Percentiles rank a stretch among this genome's conserved stretches.
These are phyloP conservation scores for Pygoscelis adeliae DNA, from an alignment of 2,113 vertebrate species.

Conservation along the genomic window DNA sequence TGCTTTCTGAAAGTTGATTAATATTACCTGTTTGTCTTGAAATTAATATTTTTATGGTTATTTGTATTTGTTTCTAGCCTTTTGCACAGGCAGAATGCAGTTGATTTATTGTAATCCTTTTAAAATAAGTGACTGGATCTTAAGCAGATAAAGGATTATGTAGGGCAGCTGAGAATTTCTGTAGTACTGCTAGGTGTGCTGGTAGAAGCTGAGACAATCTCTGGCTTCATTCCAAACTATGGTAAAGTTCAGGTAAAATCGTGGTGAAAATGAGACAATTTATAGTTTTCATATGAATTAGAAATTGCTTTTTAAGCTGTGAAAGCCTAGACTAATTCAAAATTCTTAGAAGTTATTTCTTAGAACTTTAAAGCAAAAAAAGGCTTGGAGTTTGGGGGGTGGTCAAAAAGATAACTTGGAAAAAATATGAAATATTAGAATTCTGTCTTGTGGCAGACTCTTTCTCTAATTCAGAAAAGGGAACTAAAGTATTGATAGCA, in stretches of 20 bases:
- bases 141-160: not conserved
- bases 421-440: not conserved
- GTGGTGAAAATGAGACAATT: not conserved
- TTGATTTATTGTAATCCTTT: not conserved
- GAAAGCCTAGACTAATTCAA: not conserved
- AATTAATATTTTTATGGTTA: rapidly evolving
- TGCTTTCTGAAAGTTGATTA: not conserved
- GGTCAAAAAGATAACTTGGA: not conserved
- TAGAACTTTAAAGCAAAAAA: not conserved
- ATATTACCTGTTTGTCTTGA: not conserved
- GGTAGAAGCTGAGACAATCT: not conserved
- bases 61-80: not conserved
- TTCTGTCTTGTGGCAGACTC: not conserved
- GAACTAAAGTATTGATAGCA: not conserved
- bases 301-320: not conserved
- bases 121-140: not conserved
- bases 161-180: not conserved
- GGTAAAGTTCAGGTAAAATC: not conserved
- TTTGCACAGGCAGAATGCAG: not conserved
- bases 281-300: not conserved
- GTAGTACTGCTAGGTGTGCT: not conserved
- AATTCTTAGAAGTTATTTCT: not conserved
- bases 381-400: not conserved
- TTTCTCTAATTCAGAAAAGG: not conserved
- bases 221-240: not conserved